Conservation (phyloP, 2,888 invertebrate genomes). For the Nasonia oneida region DNA sequence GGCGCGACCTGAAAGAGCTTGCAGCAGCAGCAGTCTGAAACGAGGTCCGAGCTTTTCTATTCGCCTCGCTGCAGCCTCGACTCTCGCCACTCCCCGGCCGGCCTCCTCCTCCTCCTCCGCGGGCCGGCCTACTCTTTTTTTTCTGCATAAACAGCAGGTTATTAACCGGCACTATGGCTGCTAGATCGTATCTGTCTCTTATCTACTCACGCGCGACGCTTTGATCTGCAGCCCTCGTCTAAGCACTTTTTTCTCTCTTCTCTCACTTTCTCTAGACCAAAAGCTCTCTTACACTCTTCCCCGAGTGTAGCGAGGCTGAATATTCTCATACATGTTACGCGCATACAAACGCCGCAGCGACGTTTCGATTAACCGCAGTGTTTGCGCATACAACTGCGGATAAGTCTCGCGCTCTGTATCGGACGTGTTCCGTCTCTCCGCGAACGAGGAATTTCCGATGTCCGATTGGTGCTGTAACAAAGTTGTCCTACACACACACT, state of each 20-base stretch:
- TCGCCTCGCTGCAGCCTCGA: background rate
- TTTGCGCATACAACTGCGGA: too few relatives aligned
- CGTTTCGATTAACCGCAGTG: too few relatives aligned
- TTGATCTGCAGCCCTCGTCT: constrained; percentile 19
- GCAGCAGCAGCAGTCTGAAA: constrained; percentile 20
- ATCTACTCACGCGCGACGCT: constrained; percentile 64
- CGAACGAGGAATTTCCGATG: background rate
- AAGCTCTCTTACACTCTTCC: background rate
- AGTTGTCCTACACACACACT: background rate
- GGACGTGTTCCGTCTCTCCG: too few relatives aligned
- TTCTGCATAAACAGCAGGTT: constrained; percentile 74
- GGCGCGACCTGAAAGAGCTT: constrained; percentile 36
- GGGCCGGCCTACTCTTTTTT: constrained; percentile 63
- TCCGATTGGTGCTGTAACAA: background rate
- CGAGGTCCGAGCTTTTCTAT: constrained; percentile 45
- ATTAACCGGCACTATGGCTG: constrained; percentile 70
- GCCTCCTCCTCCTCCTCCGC: constrained; percentile 20
- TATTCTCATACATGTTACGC: background rate
- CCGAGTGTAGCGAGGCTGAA: background rate
- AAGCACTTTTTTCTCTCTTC: background rate
- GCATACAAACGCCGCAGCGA: too few relatives aligned
- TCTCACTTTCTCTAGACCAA: background rate
- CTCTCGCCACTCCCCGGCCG: constrained; percentile 45
- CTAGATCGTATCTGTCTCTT: constrained; percentile 72
- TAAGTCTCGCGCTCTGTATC: too few relatives aligned